Evolutionary conservation across 2,113 vertebrate species (phyloP).

Genomic region (Proteles cristata): DNA sequence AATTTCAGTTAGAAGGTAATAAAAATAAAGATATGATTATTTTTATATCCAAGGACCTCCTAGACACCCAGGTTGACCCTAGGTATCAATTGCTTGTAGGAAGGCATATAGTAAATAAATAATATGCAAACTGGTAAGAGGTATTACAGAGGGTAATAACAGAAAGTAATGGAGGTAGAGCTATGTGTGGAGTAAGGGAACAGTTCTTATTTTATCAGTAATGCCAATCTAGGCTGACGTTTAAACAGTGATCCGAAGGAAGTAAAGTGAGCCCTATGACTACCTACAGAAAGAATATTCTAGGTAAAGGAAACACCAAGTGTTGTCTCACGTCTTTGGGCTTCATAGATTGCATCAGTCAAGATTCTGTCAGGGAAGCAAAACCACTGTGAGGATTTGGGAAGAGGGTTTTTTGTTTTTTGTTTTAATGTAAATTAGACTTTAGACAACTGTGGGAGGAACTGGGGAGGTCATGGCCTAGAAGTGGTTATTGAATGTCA

Average conservation of each 20-base stretch:
- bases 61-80: not conserved
- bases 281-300: not conserved
- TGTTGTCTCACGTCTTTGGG: not conserved
- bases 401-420: not conserved
- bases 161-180: not conserved
- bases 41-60: not conserved
- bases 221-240: not conserved
- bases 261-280: not conserved
- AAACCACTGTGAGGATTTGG: not conserved
- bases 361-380: not conserved
- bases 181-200: rapidly evolving
- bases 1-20: not conserved
- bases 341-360: not conserved
- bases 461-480: not conserved
- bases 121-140: not conserved
- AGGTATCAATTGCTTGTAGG: not conserved
- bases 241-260: not conserved
- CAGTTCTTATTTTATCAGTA: not conserved
- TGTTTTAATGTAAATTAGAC: not conserved
- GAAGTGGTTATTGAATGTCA: not conserved
- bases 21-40: not conserved
- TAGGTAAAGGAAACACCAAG: not conserved
- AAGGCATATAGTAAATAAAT: not conserved
- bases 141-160: not conserved
- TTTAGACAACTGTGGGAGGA: not conserved